Percentiles rank a stretch among this genome's conserved stretches.
Conservation (phyloP, 2,888 invertebrate species). For the Meloe dianella region DNA sequence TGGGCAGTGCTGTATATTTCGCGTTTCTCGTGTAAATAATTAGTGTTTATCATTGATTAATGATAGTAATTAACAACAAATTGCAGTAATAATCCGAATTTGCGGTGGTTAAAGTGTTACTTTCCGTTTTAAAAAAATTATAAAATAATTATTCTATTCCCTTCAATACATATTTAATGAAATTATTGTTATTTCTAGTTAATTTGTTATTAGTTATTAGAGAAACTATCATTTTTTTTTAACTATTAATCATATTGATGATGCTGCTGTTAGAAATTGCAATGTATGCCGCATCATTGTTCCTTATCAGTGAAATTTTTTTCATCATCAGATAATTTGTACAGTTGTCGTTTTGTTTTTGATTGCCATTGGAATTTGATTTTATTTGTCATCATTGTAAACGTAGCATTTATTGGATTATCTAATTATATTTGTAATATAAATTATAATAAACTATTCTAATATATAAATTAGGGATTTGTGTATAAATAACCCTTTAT, state of each 20-base stretch:
- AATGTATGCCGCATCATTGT: neutral
- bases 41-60: neutral
- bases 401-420: constrained; percentile 1
- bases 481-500: too few species aligned
- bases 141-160: too few species aligned
- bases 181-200: neutral
- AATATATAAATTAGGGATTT: too few species aligned
- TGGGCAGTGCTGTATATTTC: neutral
- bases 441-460: constrained; percentile 1
- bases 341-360: constrained; percentile 1
- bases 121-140: too few species aligned
- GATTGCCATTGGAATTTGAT: too few species aligned
- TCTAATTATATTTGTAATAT: constrained; percentile 2
- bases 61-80: neutral
- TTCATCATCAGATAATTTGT: neutral
- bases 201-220: neutral
- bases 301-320: neutral
- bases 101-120: too few species aligned
- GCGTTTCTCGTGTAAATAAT: constrained; percentile 8
- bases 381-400: neutral
- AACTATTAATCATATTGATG: neutral
- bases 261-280: neutral
- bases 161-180: too few species aligned
- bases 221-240: neutral
- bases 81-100: neutral